Evolutionary conservation across 2,797 vertebrate species (phyloP).

Genomic region (Hydrophis major): DNA sequence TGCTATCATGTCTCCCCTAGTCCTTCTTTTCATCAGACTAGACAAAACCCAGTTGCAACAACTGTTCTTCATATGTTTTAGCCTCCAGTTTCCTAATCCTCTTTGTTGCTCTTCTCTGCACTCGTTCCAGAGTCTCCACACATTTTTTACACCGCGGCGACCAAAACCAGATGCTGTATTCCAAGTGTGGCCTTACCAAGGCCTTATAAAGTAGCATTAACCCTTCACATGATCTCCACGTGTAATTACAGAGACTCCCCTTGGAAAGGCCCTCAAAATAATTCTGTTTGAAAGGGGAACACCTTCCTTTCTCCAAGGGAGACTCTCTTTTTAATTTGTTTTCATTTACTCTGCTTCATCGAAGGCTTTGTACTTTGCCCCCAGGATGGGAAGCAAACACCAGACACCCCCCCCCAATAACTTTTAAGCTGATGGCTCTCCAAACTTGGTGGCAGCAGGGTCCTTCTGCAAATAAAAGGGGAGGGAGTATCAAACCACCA

Average conservation of each 20-base stretch:
- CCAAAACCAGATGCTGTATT: too few relatives aligned
- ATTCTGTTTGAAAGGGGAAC: neutral
- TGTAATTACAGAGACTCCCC: neutral
- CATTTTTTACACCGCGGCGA: too few relatives aligned
- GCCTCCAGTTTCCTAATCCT: too few relatives aligned
- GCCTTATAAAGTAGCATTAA: too few relatives aligned
- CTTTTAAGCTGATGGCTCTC: neutral
- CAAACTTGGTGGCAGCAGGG: neutral
- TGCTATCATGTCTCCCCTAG: too few relatives aligned
- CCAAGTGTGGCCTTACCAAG: too few relatives aligned
- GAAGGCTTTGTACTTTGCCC: neutral
- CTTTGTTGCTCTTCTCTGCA: too few relatives aligned
- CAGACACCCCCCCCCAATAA: accelerated
- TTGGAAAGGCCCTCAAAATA: neutral
- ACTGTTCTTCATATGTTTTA: too few relatives aligned
- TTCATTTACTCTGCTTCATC: neutral
- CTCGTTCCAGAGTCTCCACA: too few relatives aligned
- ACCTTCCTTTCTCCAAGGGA: neutral
- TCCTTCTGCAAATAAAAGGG: neutral
- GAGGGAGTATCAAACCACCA: neutral
- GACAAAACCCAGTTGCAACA: too few relatives aligned
- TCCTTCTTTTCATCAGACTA: too few relatives aligned
- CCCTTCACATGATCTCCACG: too few relatives aligned
- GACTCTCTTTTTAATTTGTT: accelerated
- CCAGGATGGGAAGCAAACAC: neutral